Evolutionary conservation across 2,888 invertebrate genomes (phyloP), one percentile per base, ranked within the genome.

Genomic region (Resseliella maxima): DNA sequence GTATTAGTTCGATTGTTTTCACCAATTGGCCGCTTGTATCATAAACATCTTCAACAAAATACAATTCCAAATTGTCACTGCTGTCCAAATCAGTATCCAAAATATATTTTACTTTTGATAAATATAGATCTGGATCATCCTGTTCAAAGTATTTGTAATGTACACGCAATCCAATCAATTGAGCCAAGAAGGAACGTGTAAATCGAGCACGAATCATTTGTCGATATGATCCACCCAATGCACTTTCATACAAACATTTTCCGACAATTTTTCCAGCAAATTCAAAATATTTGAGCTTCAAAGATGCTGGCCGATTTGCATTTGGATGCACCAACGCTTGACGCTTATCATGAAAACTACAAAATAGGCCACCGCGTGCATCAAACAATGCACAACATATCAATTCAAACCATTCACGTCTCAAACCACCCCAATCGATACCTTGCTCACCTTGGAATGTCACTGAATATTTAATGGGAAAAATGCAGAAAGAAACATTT

Each of bases 361-460:
- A 94, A 92, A 98, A 98, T 87, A 98, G 92, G 0, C 95, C 95
- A 89, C 94, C 93, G 88, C 94, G 94, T 27, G 96, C 94, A 91
- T 97, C 97, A 91, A 98, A 98, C 87, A 98, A 92, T 88, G 96
- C 93, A 21, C 94, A 95, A 91, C 98, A 98, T 88, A 98, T 93
- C 88, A 97, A 91, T 88, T 98, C 97, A 92, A 98, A 97, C 98
- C 98, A 98, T 92, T 98, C 98, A 87, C 98, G 94, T 6, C 98
- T 93, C 85, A 98, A 93, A 5, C 98, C 98, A 88, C 98, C 98
- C 97, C 97, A 97, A 92, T 98, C 98, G 89, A 98, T 94, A 85
- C 97, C 98, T 93, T 97, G 97, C 90, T 98, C 98, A n/a, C 97
- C 97, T 90, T 95, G 94, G 91, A 98, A 98, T 86, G 94, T 95